Evolutionary conservation across 2,797 vertebrate genomes (phyloP).

Genomic region (Danionella dracula): DNA sequence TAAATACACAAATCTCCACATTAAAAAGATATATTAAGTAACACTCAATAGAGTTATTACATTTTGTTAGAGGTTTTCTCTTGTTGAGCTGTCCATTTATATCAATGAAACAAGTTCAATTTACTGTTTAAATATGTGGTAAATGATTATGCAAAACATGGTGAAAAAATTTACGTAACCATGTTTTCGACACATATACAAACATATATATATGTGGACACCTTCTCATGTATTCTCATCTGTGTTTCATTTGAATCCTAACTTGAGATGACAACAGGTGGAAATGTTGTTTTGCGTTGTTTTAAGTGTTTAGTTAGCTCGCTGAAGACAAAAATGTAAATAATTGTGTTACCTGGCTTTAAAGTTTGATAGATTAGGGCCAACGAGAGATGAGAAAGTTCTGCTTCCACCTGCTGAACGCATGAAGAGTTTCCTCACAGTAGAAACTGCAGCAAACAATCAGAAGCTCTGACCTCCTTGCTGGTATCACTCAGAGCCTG

Average conservation of each 20-base stretch:
- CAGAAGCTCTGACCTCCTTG: constrained; percentile 8
- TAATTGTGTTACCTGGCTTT: neutral
- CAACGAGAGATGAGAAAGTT: neutral
- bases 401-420: neutral
- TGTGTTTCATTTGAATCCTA: neutral
- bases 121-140: too few relatives aligned
- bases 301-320: constrained; percentile 33
- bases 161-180: too few relatives aligned
- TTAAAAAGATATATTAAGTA: too few relatives aligned
- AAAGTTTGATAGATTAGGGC: neutral
- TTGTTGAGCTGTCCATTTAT: too few relatives aligned
- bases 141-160: too few relatives aligned
- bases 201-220: too few relatives aligned
- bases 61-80: too few relatives aligned
- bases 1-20: too few relatives aligned
- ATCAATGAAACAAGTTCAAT: too few relatives aligned
- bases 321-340: neutral
- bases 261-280: neutral
- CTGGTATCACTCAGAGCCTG: constrained; percentile 4
- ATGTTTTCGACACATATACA: too few relatives aligned
- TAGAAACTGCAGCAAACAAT: neutral
- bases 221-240: neutral
- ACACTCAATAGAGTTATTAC: too few relatives aligned
- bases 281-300: neutral
- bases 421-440: neutral